Conservation (phyloP, 2,888 invertebrate genomes). For the Barypeithes pellucidus region DNA sequence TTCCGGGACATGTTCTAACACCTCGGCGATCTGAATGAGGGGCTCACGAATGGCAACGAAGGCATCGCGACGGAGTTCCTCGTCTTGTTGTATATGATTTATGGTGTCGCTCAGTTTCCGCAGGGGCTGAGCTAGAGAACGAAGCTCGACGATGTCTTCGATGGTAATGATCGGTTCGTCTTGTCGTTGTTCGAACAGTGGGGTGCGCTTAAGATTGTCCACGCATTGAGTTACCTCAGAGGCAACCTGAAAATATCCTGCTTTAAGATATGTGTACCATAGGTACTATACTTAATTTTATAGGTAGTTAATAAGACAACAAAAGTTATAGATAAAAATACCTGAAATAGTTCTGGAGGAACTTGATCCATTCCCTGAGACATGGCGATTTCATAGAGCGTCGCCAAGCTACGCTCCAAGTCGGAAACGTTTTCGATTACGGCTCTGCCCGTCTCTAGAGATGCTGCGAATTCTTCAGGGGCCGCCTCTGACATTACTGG, state of each 20-base stretch:
- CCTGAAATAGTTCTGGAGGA: constrained; percentile 61
- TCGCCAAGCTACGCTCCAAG: constrained; percentile 63
- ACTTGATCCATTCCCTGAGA: constrained; percentile 61
- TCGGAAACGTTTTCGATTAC: constrained; percentile 62
- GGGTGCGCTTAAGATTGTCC: constrained; percentile 63
- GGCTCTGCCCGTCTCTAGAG: constrained; percentile 55
- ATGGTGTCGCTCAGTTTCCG: constrained; percentile 63
- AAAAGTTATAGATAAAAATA: not conserved
- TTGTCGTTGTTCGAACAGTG: constrained; percentile 57
- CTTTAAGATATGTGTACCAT: not conserved
- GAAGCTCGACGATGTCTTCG: constrained; percentile 63
- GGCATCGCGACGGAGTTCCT: constrained; percentile 59
- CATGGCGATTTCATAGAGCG: constrained; percentile 61
- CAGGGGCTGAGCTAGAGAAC: constrained; percentile 59
- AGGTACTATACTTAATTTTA: no score
- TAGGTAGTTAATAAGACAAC: no score
- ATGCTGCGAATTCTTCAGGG: constrained; percentile 51
- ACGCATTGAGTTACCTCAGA: constrained; percentile 65
- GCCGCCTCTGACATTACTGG: constrained; percentile 61
- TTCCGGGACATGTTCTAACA: constrained; percentile 61
- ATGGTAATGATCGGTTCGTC: constrained; percentile 58
- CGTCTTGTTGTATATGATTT: constrained; percentile 59
- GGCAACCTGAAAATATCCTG: constrained; percentile 56
- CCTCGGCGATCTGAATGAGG: constrained; percentile 63
- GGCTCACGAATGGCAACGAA: constrained; percentile 60